These are phyloP conservation scores for Glyphotaelius pellucidus DNA, from an alignment of 2,888 invertebrate species.

Conservation along the genomic window DNA sequence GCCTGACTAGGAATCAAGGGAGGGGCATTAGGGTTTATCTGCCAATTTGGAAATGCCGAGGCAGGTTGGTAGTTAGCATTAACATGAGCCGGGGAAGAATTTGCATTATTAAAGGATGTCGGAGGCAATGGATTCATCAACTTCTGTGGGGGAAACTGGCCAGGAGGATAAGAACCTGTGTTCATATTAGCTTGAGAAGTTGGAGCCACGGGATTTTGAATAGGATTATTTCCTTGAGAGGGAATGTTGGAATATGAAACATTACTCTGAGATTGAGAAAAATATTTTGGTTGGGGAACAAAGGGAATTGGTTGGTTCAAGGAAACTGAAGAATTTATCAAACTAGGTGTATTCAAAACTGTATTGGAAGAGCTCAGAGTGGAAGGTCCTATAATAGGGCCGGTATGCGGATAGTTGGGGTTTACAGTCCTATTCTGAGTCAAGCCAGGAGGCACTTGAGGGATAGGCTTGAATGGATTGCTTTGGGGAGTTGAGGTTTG, in stretches of 20 bases:
- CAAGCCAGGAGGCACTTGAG: conserved; percentile 19
- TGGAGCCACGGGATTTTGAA: conserved; percentile 10
- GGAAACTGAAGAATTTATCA: not conserved
- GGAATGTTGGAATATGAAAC: conserved; percentile 9
- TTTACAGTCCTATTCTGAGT: conserved; percentile 18
- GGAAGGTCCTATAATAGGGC: not conserved
- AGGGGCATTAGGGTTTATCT: conserved; percentile 75
- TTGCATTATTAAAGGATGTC: conserved; percentile 67
- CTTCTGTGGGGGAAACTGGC: not conserved
- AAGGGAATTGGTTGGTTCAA: conserved; percentile 13
- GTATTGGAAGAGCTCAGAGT: conserved; percentile 28
- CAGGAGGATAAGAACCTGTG: conserved; percentile 19
- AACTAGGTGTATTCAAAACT: conserved; percentile 15
- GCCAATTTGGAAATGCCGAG: conserved; percentile 68
- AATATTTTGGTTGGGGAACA: conserved; percentile 31
- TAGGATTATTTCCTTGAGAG: conserved; percentile 1
- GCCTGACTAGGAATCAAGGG: conserved; percentile 70
- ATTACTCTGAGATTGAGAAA: conserved; percentile 42
- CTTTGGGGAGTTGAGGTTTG: conserved; percentile 39
- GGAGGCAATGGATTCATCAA: conserved; percentile 40
- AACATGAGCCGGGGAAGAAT: conserved; percentile 41
- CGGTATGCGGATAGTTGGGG: conserved; percentile 20
- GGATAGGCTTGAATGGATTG: conserved; percentile 28
- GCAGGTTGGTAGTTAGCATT: conserved; percentile 28
- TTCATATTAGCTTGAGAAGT: conserved; percentile 39